Evolutionary conservation across 2,113 vertebrate genomes (phyloP).

Genomic region (Leucopsar rothschildi): DNA sequence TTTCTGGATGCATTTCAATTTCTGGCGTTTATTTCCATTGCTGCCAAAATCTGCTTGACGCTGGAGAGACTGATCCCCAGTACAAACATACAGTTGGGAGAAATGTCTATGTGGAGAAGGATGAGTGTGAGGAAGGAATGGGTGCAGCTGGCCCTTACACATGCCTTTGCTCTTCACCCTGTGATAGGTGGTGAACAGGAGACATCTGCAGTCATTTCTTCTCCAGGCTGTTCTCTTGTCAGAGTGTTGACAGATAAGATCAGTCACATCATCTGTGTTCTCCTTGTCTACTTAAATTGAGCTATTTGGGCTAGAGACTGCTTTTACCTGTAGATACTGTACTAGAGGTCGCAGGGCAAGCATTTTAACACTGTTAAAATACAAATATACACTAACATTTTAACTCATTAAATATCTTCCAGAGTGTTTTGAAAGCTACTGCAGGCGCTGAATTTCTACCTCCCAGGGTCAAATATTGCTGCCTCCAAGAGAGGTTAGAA

Average conservation of each 20-base stretch:
- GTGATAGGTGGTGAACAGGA: neutral
- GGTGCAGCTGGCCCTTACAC: neutral
- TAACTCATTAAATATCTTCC: neutral
- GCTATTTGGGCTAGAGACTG: neutral
- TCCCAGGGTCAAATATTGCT: neutral
- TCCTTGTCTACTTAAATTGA: neutral
- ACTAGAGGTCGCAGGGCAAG: neutral
- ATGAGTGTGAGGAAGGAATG: neutral
- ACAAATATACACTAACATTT: neutral
- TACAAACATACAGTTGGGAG: neutral
- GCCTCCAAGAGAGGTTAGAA: neutral
- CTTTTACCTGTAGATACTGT: neutral
- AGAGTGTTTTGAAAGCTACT: neutral
- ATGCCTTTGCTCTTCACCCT: neutral
- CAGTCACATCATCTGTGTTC: neutral
- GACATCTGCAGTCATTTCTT: slow-evolving; percentile 3
- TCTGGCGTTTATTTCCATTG: neutral
- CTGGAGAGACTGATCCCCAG: neutral
- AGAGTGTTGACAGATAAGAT: neutral
- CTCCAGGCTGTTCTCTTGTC: neutral
- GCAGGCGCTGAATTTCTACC: neutral
- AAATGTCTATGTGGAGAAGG: neutral
- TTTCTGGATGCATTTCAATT: slow-evolving; percentile 15
- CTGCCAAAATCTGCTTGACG: neutral
- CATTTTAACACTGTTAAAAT: neutral